A percentile compares a stretch with the other conserved stretches of the same genome.
Evolutionary conservation across 2,113 vertebrate species (phyloP).

Genomic region (Isurus oxyrinchus): DNA sequence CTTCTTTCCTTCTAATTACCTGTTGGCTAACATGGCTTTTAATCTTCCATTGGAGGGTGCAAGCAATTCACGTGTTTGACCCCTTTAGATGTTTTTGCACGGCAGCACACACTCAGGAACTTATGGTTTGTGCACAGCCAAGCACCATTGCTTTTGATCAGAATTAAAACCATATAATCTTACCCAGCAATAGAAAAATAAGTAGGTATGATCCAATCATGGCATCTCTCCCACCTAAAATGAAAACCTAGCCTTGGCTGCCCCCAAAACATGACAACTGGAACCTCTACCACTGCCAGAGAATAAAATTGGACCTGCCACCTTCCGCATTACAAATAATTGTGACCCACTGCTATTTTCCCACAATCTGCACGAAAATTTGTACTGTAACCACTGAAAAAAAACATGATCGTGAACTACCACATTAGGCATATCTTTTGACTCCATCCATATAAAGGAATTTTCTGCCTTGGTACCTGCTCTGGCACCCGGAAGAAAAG

Average conservation of each 20-base stretch:
- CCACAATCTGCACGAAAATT: background rate
- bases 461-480: background rate
- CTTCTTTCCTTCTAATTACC: background rate
- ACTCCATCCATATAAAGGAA: background rate
- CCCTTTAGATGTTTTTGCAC: background rate
- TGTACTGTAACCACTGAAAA: background rate
- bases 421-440: background rate
- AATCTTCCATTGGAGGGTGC: background rate
- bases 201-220: background rate
- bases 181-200: background rate
- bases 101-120: background rate
- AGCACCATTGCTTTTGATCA: background rate
- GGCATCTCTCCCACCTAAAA: background rate
- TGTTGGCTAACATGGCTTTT: background rate
- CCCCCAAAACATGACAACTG: background rate
- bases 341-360: no score
- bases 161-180: background rate
- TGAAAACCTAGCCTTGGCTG: background rate
- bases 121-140: background rate
- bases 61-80: background rate
- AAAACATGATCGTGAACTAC: background rate
- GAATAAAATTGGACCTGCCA: background rate
- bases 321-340: background rate
- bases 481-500: background rate
- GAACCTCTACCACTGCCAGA: background rate